phyloP scores from a whole-genome alignment of 2,888 invertebrate species.

The Tethea ocularis region DNA sequence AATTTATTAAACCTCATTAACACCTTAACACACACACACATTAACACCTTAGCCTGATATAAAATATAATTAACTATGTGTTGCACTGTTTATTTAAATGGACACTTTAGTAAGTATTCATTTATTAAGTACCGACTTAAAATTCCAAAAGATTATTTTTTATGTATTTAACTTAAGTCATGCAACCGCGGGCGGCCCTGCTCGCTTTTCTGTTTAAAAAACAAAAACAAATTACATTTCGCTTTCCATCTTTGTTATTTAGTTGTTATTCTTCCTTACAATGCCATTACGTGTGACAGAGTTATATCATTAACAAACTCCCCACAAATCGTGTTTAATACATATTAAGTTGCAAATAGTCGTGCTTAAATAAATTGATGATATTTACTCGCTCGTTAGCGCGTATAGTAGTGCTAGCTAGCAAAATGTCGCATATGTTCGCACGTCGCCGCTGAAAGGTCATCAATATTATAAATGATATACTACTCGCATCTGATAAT shows the following conservation, averaged over 20 bases:
- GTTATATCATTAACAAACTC: background rate
- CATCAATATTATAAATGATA: slow-evolving; percentile 26
- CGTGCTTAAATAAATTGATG: slow-evolving; percentile 10
- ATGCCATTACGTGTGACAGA: background rate
- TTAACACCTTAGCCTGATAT: slow-evolving; percentile 2
- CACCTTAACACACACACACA: too few species aligned
- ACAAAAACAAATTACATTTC: too few species aligned
- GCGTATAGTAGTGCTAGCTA: slow-evolving; percentile 9
- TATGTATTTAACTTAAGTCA: too few species aligned
- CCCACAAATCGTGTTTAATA: slow-evolving; percentile 14
- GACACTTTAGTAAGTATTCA: background rate
- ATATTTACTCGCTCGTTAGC: slow-evolving; percentile 16
- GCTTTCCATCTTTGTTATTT: too few species aligned
- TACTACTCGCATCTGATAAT: slow-evolving; percentile 26
- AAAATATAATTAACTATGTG: background rate
- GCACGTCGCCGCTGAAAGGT: slow-evolving; percentile 17
- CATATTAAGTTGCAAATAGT: slow-evolving; percentile 11
- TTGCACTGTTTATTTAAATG: background rate
- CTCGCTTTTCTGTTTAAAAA: too few species aligned
- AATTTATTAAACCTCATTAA: slow-evolving; percentile 13
- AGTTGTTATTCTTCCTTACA: background rate
- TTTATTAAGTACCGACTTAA: background rate
- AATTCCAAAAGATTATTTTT: too few species aligned
- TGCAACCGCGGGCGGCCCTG: too few species aligned
- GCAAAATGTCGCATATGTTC: slow-evolving; percentile 32